Percentiles rank a stretch among this genome's conserved stretches.
Conservation (phyloP, 2,797 vertebrate species). For the Bucorvus abyssinicus region DNA sequence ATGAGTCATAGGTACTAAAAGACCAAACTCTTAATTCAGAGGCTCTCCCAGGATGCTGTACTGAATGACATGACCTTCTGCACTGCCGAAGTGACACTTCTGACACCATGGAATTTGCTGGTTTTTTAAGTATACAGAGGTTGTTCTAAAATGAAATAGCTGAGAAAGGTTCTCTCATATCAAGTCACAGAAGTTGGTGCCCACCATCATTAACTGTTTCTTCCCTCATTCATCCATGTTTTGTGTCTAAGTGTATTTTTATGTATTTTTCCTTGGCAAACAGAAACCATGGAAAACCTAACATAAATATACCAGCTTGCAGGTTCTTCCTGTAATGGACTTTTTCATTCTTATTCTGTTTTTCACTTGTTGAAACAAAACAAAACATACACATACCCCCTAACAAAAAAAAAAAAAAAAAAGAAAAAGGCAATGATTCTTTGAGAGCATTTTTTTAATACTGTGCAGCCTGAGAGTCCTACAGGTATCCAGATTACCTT, state of each 20-base stretch:
- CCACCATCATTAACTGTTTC: background rate
- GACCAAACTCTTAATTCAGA: constrained; percentile 28
- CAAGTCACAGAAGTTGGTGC: background rate
- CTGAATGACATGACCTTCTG: constrained; percentile 55
- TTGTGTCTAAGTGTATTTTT: background rate
- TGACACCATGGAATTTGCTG: constrained; percentile 13
- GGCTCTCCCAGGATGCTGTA: constrained; percentile 5
- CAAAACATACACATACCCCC: background rate
- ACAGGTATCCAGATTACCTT: background rate
- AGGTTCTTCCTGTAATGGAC: fast-evolving
- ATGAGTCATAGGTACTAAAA: constrained; percentile 29
- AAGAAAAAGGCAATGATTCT: background rate
- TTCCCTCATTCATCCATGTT: background rate
- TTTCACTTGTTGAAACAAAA: background rate
- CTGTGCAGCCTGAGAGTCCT: background rate
- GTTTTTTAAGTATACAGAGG: background rate
- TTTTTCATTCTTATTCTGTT: background rate
- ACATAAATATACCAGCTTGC: background rate
- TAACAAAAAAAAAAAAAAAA: background rate
- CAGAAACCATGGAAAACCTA: background rate
- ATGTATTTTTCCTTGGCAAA: background rate
- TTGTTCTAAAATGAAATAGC: constrained; percentile 7
- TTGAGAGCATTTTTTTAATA: background rate
- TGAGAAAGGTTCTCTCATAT: background rate
- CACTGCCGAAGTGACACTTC: background rate